phyloP scores from a whole-genome alignment of 2,888 invertebrate species.

The Ornithoptera priamus region DNA sequence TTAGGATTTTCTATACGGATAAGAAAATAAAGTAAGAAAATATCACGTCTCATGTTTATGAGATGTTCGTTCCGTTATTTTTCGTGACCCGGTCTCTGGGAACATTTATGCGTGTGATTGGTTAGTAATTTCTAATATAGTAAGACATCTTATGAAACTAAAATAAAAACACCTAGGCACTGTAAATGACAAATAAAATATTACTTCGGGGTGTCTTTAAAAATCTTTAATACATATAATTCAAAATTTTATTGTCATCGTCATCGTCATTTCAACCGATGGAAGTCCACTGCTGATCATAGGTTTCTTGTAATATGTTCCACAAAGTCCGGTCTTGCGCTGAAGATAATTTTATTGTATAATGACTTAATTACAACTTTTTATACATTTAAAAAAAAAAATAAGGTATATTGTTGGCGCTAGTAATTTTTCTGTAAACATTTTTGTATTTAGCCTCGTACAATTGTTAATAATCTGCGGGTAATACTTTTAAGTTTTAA shows the following conservation, averaged over 20 bases:
- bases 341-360: no score
- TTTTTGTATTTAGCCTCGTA: no score
- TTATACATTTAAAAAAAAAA: no score
- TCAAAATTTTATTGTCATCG: background rate
- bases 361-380: no score
- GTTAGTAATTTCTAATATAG: conserved; percentile 1
- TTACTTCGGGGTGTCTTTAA: background rate
- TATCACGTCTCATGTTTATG: conserved; percentile 29
- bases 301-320: no score
- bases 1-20: conserved; percentile 8
- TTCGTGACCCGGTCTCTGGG: conserved; percentile 20
- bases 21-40: conserved; percentile 20
- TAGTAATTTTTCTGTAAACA: no score
- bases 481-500: no score
- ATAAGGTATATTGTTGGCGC: no score
- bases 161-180: background rate
- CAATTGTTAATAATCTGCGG: no score
- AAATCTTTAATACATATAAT: background rate
- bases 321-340: no score
- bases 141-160: background rate
- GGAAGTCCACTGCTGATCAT: no score
- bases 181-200: background rate
- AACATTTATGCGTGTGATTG: conserved; percentile 15
- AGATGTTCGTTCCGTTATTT: conserved; percentile 18
- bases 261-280: no score